Base-by-base conservation (phyloP, 1,140 invertebrate species). In the Cephus cinctus region DNA sequence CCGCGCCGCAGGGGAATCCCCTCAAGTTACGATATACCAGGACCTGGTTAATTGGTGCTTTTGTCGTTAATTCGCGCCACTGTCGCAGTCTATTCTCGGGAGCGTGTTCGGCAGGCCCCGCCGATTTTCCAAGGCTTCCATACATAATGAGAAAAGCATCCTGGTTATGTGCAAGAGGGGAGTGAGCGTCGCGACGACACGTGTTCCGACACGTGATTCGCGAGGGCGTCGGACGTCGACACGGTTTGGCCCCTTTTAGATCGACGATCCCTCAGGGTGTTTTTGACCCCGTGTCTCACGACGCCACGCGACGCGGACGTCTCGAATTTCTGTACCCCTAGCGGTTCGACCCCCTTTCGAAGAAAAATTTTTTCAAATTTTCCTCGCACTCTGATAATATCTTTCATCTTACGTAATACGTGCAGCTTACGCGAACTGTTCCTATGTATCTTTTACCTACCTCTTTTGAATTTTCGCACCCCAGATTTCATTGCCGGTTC, bases 171-270 rank as follows among this genome's bases (percentile, higher is more conserved):
- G n/a, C n/a, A n/a, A n/a, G n/a, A n/a, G n/a, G n/a, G n/a, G n/a
- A n/a, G 50, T 43, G 57, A 46, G 47, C 41, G 57, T 11, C 45
- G 50, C 39, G 22, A 47, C 44, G 67, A 63, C 69, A 71, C 69
- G 69, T 71, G 69, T 60, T 48, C 23, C 35, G 68, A 64, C 72
- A 75, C 72, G 72, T 73, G 72, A 75, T 61, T 63, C 45, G 48
- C 57, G 56, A 47, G 63, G 66, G 69, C 67, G 69, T 71, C 65
- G 57, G 57, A 71, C 67, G 61, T 60, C 69, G 64, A 69, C 68
- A 63, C 62, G 63, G n/a, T 60, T 57, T 41, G 41, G 47, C 57
- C 15, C 34, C 34, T 36, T 9, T 18, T 3, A 12, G 9, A 15
- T 15, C 19, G 27, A 30, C 14, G 19, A 36, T 5, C 19, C 34